Evolutionary conservation across 2,113 vertebrate species (phyloP).

Genomic region (Ascaphus truei): DNA sequence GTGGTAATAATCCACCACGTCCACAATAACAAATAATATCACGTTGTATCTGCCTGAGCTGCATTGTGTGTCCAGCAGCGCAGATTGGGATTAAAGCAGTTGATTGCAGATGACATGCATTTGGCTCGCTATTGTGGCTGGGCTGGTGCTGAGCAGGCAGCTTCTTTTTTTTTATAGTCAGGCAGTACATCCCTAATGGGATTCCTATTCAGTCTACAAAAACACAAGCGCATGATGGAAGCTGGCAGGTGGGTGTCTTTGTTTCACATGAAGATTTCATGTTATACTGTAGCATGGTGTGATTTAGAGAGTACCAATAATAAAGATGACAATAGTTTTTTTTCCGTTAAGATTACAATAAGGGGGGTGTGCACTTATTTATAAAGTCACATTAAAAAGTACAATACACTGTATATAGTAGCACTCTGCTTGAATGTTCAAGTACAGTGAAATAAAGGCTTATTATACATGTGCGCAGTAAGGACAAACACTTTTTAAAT

Average conservation of each 20-base stretch:
- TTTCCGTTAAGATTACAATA: too few relatives aligned
- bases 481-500: too few relatives aligned
- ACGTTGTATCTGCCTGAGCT: not conserved
- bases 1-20: too few relatives aligned
- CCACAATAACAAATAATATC: too few relatives aligned
- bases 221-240: constrained; percentile 46
- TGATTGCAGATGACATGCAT: constrained; percentile 57
- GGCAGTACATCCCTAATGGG: constrained; percentile 46
- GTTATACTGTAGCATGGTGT: not conserved
- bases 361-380: too few relatives aligned
- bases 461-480: too few relatives aligned
- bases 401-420: too few relatives aligned
- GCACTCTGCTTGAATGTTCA: too few relatives aligned
- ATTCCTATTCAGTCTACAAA: constrained; percentile 35
- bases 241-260: constrained; percentile 50
- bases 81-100: constrained; percentile 46
- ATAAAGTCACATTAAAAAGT: too few relatives aligned
- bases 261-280: constrained; percentile 28
- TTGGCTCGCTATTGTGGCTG: constrained; percentile 52
- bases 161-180: constrained; percentile 54
- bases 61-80: constrained; percentile 4
- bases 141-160: constrained; percentile 71
- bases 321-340: too few relatives aligned
- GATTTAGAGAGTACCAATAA: too few relatives aligned
- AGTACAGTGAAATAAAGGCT: too few relatives aligned